A percentile compares a stretch with the other conserved stretches of the same genome.
Conservation (phyloP, 2,888 invertebrate genomes). For the Calliopum simillimum region DNA sequence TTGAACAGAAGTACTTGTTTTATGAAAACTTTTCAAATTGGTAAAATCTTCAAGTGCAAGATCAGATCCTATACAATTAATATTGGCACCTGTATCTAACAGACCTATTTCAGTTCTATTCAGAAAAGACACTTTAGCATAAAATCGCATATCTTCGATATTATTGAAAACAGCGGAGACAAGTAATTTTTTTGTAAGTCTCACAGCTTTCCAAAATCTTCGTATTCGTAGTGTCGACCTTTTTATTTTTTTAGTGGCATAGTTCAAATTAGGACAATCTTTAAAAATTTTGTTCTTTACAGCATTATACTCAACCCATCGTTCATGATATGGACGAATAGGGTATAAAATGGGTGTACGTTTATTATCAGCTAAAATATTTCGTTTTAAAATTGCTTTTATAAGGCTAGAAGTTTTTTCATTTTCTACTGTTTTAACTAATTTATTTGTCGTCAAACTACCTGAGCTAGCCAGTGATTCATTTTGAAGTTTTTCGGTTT, state of each 20-base stretch:
- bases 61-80: neutral
- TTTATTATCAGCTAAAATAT: too few species aligned
- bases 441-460: too few species aligned
- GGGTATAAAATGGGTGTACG: too few species aligned
- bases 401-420: too few species aligned
- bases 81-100: too few species aligned
- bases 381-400: too few species aligned
- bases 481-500: too few species aligned
- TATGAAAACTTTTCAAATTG: neutral
- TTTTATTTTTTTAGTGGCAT: constrained; percentile 10
- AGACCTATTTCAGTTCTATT: neutral
- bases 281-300: neutral
- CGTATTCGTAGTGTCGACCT: neutral
- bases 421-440: too few species aligned
- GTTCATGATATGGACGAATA: too few species aligned
- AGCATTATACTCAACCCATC: neutral
- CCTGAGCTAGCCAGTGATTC: neutral
- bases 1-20: neutral
- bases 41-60: neutral
- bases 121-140: neutral
- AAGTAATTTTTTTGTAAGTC: too few species aligned
- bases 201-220: constrained; percentile 1
- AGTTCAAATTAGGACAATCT: neutral
- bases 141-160: constrained; percentile 1
- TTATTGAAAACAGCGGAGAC: neutral